Percentiles rank a stretch among this genome's conserved stretches.
Conservation (phyloP, 2,113 vertebrate species). For the Actinemys pallida region DNA sequence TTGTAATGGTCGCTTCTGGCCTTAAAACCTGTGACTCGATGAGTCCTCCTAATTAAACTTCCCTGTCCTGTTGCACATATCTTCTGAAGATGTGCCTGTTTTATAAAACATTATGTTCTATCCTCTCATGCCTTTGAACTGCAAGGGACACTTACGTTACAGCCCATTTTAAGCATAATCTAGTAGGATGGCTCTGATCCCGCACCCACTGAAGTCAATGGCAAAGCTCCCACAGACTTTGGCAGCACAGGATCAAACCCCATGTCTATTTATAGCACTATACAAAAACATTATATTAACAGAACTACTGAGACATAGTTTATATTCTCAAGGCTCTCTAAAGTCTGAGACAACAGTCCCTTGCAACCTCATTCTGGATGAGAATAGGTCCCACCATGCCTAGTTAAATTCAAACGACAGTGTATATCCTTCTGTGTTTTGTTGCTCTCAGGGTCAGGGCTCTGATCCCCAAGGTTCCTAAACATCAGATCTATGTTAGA, state of each 20-base stretch:
- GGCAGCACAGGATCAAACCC: neutral
- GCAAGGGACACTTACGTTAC: neutral
- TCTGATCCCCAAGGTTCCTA: neutral
- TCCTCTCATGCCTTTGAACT: neutral
- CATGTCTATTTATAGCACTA: neutral
- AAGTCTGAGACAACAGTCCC: neutral
- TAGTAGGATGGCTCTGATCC: neutral
- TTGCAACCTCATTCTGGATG: neutral
- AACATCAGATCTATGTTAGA: neutral
- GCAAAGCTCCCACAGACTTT: neutral
- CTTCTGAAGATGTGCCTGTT: neutral
- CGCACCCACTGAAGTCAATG: neutral
- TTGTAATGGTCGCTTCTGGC: neutral
- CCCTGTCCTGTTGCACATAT: neutral
- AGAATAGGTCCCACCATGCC: neutral
- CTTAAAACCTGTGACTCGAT: neutral
- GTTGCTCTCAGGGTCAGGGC: neutral
- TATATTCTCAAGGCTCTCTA: neutral
- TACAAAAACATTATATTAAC: neutral
- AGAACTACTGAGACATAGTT: neutral
- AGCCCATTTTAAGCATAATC: accelerated
- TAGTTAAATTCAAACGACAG: neutral
- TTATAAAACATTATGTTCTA: neutral
- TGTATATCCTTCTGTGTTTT: neutral
- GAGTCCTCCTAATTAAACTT: neutral